Base-by-base conservation (phyloP, 2,888 invertebrate genomes). In the Scotopteryx bipunctaria region DNA sequence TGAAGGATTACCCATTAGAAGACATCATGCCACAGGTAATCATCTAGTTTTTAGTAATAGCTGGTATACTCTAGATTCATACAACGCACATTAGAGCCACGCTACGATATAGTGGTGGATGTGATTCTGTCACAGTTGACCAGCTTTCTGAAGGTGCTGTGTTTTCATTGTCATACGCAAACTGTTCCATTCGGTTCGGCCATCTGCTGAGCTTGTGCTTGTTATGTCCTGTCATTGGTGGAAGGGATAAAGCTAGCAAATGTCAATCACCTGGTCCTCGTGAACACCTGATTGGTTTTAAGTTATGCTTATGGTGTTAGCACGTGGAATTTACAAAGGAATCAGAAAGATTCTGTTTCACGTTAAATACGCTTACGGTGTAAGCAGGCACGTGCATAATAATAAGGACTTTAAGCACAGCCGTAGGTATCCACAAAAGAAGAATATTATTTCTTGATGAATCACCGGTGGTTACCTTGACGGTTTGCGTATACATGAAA, bases 1-100 rank as follows among this genome's bases (percentile, higher is more conserved):
- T 75, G 91, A 91, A 86, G 91, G 91, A 81, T 82, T 91, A 79
- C 86, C 91, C 56, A 89, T 91, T 81, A 83, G 91, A 88, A 89
- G 91, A 91, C 90, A 91, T 86, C 90, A 91, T 86, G 87, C 90
- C 86, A 80, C 91, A 91, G 91, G 91, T 91, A 74, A 76, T 51
- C 11, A 16, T 45, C 33, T 49, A 46, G 47, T 46, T 32, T 15
- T 32, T 33, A 40, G 36, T 19, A 29, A 33, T 25, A 29, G 23
- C 42, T 53, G 33, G 38, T 54, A 37, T 38, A 40, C 53, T 36
- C 42, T 57, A 44, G 55, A 35, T 38, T 29, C 41, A 59, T 59
- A 55, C 38, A 41, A 54, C 41, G 53, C 56, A 59, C 56, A 49
- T 17, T 55, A 55, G 52, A 57, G 53, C 55, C 57, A 58, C 52